phyloP scores from a whole-genome alignment of 1,140 invertebrate species.

The Bombus balteatus region DNA sequence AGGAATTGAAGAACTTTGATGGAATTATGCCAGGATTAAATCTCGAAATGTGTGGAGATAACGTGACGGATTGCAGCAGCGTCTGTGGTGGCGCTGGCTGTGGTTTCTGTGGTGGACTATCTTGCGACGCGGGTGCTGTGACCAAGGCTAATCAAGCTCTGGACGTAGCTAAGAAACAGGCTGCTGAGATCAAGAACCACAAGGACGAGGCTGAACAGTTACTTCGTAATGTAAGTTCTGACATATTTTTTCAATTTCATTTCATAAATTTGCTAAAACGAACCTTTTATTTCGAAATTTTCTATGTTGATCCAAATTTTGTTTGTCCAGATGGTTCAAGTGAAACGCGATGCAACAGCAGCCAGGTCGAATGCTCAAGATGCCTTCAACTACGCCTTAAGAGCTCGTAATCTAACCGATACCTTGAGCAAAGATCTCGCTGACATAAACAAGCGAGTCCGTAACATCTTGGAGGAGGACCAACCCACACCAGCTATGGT shows the following conservation, averaged over 20 bases:
- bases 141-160: constrained; percentile 93
- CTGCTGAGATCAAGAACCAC: constrained; percentile 90
- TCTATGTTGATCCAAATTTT: neutral
- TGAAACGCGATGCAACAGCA: constrained; percentile 84
- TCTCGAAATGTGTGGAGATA: constrained; percentile 93
- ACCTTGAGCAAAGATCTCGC: constrained; percentile 82
- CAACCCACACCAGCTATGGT: constrained; percentile 92
- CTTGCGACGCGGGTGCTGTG: constrained; percentile 94
- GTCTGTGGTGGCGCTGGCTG: constrained; percentile 98
- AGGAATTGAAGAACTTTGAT: constrained; percentile 87
- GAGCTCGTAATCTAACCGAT: constrained; percentile 85
- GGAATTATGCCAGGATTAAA: constrained; percentile 92
- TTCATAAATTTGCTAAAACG: constrained; percentile 3
- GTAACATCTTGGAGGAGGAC: constrained; percentile 89
- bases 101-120: constrained; percentile 93
- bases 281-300: neutral
- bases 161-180: constrained; percentile 92
- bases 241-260: neutral
- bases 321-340: constrained; percentile 83
- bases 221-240: constrained; percentile 84
- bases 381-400: constrained; percentile 84
- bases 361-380: constrained; percentile 85
- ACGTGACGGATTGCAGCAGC: constrained; percentile 92
- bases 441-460: constrained; percentile 87
- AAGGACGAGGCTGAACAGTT: constrained; percentile 90